These are phyloP conservation scores for Drosophila robusta DNA, from an alignment of 2,888 invertebrate genomes.

Conservation along the genomic window DNA sequence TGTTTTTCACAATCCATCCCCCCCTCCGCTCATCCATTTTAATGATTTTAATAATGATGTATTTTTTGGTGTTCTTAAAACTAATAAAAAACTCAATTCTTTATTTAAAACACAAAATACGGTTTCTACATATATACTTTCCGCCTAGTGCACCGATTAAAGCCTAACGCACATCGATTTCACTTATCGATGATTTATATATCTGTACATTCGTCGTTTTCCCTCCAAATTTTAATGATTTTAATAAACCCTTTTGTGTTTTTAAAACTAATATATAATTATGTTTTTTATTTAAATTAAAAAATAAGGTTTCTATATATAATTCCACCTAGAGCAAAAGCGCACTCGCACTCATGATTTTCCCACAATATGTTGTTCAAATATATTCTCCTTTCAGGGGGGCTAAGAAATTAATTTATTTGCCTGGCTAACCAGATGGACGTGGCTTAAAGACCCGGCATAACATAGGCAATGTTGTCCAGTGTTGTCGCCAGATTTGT, in stretches of 20 bases:
- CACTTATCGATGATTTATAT: background rate
- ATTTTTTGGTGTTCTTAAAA: background rate
- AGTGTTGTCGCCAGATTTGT: conserved; percentile 89
- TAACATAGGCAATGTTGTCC: conserved; percentile 97
- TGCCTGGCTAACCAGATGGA: background rate
- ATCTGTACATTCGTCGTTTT: background rate
- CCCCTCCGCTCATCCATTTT: no score
- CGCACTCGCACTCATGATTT: background rate
- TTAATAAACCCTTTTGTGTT: background rate
- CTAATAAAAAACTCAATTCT: background rate
- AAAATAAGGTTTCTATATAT: conserved; percentile 20
- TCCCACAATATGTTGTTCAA: conserved; percentile 7
- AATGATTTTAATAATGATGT: conserved; percentile 5
- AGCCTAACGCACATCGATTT: no score
- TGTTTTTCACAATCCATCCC: no score
- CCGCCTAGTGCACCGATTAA: no score
- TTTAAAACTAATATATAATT: conserved; percentile 4
- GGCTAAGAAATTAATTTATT: background rate
- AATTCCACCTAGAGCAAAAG: conserved; percentile 15
- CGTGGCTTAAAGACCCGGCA: conserved; percentile 89
- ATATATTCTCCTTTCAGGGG: conserved; percentile 4
- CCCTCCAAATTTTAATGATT: background rate
- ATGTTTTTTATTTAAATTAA: conserved; percentile 23
- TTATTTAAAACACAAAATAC: background rate
- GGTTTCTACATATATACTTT: no score